phyloP scores from a whole-genome alignment of 1,140 invertebrate species.

The Plutomurus gul region DNA sequence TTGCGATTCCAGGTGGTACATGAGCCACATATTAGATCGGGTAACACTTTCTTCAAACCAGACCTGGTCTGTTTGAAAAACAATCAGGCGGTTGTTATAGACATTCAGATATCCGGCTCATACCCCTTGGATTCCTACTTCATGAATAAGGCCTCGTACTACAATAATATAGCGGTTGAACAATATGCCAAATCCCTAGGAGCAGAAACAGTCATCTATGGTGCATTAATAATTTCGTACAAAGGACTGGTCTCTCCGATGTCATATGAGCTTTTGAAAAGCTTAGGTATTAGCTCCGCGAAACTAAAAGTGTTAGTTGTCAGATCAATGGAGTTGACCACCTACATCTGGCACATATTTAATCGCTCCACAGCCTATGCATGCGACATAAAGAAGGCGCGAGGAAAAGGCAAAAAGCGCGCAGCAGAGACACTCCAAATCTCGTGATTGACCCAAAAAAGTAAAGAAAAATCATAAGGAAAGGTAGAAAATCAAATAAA shows the following conservation, averaged over 20 bases:
- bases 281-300: background rate
- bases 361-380: background rate
- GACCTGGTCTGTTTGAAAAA: conserved; percentile 49
- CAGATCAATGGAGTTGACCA: background rate
- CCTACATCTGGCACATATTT: background rate
- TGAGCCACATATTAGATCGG: conserved; percentile 33
- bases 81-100: conserved; percentile 31
- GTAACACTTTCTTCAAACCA: conserved; percentile 36
- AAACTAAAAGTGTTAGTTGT: background rate
- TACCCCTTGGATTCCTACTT: background rate
- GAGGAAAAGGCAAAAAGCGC: conserved; percentile 70
- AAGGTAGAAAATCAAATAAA: too few relatives aligned
- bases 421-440: background rate
- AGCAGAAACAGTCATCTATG: background rate
- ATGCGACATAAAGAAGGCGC: conserved; percentile 72
- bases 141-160: background rate
- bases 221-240: background rate
- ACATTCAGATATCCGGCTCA: conserved; percentile 27
- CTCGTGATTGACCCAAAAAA: conserved; percentile 75
- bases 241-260: background rate
- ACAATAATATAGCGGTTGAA: background rate
- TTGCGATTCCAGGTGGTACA: conserved; percentile 33
- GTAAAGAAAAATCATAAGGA: conserved; percentile 65
- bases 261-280: background rate
- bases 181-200: background rate